Evolutionary conservation across 2,113 vertebrate genomes (phyloP).

Genomic region (Lepus europaeus): DNA sequence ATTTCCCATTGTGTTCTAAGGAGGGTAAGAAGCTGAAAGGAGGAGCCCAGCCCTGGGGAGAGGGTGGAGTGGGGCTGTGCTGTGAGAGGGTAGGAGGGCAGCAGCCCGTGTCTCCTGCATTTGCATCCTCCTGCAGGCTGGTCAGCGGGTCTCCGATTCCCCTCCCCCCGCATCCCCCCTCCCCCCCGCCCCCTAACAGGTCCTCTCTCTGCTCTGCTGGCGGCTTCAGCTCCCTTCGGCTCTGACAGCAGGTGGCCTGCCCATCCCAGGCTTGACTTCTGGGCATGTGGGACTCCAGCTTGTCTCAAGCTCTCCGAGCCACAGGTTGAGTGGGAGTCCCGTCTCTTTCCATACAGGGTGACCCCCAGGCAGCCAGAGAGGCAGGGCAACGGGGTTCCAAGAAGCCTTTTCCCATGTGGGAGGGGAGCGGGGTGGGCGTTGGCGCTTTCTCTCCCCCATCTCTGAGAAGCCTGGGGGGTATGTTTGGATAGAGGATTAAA

Average conservation of each 20-base stretch:
- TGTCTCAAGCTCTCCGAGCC: not conserved
- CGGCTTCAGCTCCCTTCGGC: too few relatives aligned
- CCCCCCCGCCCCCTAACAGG: not conserved
- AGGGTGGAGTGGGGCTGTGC: fast-evolving
- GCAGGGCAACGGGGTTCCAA: not conserved
- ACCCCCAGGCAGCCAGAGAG: not conserved
- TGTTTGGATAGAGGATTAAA: not conserved
- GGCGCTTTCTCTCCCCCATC: not conserved
- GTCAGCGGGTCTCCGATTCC: not conserved
- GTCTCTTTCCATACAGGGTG: not conserved
- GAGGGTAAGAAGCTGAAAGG: not conserved
- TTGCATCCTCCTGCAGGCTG: not conserved
- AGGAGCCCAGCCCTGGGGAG: not conserved
- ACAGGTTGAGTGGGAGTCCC: not conserved
- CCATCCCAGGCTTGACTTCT: not conserved
- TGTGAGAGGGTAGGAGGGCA: not conserved
- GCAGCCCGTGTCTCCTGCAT: fast-evolving
- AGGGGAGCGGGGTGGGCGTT: not conserved
- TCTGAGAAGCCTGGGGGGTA: not conserved
- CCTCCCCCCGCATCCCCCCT: too few relatives aligned
- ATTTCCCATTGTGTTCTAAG: not conserved
- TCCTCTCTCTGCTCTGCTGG: not conserved
- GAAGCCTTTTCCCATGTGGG: not conserved
- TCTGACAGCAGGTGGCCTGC: not conserved
- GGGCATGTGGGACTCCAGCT: not conserved